Percentiles rank a stretch among this genome's conserved stretches.
Evolutionary conservation across 2,797 vertebrate genomes (phyloP).

Genomic region (Aldrovandia affinis): DNA sequence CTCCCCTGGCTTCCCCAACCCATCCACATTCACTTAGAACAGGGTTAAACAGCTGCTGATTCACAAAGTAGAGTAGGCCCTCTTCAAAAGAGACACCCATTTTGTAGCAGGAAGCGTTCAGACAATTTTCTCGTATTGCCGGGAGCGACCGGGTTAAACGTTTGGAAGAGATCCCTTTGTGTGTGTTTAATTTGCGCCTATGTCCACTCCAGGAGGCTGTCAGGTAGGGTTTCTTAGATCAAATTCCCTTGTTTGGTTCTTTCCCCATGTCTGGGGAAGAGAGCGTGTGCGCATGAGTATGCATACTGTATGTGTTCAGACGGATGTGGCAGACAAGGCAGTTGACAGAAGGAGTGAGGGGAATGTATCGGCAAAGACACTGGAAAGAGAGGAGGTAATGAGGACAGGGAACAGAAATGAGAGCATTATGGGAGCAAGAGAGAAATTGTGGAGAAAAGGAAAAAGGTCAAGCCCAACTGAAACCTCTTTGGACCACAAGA

Average conservation of each 20-base stretch:
- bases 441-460: neutral
- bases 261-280: neutral
- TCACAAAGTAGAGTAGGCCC: neutral
- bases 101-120: neutral
- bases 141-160: conserved; percentile 30
- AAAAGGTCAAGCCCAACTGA: neutral
- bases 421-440: too few species aligned
- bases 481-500: neutral
- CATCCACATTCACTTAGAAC: conserved; percentile 25
- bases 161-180: conserved; percentile 26
- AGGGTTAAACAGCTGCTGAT: conserved; percentile 32
- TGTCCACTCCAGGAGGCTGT: conserved; percentile 18
- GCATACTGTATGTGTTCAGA: neutral
- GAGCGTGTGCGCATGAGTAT: neutral
- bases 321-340: neutral
- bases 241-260: conserved; percentile 30
- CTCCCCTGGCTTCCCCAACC: conserved; percentile 4
- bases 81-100: neutral
- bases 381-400: neutral
- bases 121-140: conserved; percentile 10
- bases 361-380: too few species aligned
- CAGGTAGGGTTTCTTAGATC: conserved; percentile 20
- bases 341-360: neutral
- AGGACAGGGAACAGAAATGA: neutral
- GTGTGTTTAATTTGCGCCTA: conserved; percentile 42